Percentiles rank a stretch among this genome's conserved stretches.
phyloP scores from a whole-genome alignment of 2,113 vertebrate genomes.

The Zosterops hypoxanthus region DNA sequence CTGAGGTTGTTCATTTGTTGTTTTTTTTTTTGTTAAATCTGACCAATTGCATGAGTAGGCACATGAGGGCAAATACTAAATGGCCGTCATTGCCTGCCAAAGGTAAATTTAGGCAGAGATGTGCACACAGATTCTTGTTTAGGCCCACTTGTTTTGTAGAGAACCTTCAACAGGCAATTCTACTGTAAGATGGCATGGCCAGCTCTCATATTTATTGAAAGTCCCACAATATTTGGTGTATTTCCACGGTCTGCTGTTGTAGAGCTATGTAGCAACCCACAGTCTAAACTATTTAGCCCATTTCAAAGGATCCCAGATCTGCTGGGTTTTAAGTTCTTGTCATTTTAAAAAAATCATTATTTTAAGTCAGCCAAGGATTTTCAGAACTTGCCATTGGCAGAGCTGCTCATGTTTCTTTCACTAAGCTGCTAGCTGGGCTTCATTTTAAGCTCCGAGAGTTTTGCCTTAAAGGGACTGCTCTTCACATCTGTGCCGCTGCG shows the following conservation, averaged over 20 bases:
- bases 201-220: neutral
- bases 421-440: neutral
- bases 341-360: neutral
- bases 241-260: neutral
- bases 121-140: neutral
- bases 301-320: neutral
- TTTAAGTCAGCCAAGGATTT: neutral
- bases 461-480: neutral
- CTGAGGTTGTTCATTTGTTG: neutral
- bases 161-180: neutral
- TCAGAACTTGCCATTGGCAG: neutral
- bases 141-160: neutral
- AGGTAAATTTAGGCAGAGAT: neutral
- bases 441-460: neutral
- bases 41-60: neutral
- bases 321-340: neutral
- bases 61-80: neutral
- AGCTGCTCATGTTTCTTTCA: neutral
- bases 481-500: neutral
- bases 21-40: neutral
- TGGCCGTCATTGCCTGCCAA: neutral
- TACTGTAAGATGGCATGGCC: neutral
- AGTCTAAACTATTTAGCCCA: neutral
- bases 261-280: neutral
- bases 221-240: neutral